Conservation (phyloP, 2,797 vertebrate species). For the Malacoraja senta region DNA sequence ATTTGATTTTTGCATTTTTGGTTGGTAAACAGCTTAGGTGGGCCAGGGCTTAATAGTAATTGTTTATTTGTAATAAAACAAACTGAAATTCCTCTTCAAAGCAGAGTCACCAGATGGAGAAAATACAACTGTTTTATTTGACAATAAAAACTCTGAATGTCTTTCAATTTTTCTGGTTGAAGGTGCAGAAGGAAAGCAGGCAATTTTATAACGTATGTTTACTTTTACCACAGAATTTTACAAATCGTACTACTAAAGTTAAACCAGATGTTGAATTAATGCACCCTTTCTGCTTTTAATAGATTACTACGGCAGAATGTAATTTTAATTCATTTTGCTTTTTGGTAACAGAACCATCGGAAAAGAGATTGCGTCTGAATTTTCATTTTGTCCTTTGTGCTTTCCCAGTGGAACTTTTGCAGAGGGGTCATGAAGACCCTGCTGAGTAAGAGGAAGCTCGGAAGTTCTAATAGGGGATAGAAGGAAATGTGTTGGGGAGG, state of each 20-base stretch:
- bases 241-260: slow-evolving; percentile 18
- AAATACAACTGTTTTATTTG: slow-evolving; percentile 17
- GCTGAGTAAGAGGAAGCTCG: too few relatives aligned
- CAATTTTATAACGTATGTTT: slow-evolving; percentile 20
- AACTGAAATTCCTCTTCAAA: slow-evolving; percentile 24
- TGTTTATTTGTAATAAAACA: slow-evolving; percentile 27
- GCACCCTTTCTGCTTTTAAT: slow-evolving; percentile 18
- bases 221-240: slow-evolving; percentile 31
- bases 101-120: slow-evolving; percentile 19
- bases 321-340: neutral
- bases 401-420: neutral
- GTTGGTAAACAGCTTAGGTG: neutral
- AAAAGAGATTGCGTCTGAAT: neutral
- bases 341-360: neutral
- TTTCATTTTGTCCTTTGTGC: neutral
- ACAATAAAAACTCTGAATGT: slow-evolving; percentile 5
- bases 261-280: slow-evolving; percentile 30
- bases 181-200: neutral
- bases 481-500: neutral
- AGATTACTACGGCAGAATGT: neutral
- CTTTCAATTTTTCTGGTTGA: neutral
- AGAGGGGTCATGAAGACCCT: neutral
- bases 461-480: neutral
- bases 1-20: neutral
- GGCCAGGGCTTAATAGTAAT: slow-evolving; percentile 14